Evolutionary conservation across 2,888 invertebrate species (phyloP).

Genomic region (Calliscelio sp.): DNA sequence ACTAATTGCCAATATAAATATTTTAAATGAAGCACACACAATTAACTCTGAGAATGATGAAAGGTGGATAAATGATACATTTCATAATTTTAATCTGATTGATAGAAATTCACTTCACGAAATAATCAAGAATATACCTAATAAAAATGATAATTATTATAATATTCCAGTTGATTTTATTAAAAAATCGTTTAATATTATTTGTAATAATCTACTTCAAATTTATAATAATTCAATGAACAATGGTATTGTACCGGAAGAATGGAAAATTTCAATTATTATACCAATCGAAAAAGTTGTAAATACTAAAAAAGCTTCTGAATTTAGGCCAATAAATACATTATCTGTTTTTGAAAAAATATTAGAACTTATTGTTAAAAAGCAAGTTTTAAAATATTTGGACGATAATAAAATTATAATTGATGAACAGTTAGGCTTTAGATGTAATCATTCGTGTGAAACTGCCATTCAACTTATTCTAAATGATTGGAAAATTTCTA

Average conservation of each 20-base stretch:
- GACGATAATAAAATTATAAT: not conserved
- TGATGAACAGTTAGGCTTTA: not conserved
- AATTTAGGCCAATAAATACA: not conserved
- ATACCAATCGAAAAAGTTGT: not conserved
- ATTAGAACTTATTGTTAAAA: not conserved
- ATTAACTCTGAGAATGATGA: not conserved
- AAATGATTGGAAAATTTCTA: not conserved
- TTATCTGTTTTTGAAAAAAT: conserved; percentile 2
- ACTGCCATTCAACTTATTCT: not conserved
- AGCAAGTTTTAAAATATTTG: not conserved
- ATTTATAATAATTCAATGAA: not conserved
- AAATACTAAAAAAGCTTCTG: not conserved
- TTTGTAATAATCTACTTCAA: not conserved
- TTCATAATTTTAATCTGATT: not conserved
- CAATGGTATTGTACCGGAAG: not conserved
- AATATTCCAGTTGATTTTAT: not conserved
- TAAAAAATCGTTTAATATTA: not conserved
- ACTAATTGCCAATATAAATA: not conserved
- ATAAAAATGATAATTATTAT: too few species aligned
- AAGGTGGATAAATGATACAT: not conserved
- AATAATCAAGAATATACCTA: not conserved
- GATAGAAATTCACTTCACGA: not conserved
- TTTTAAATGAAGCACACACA: too few species aligned
- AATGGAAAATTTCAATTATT: not conserved
- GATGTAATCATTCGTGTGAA: not conserved